Evolutionary conservation across 2,888 invertebrate species (phyloP), one percentile per base, ranked within the genome.

Genomic region (Acheta domesticus): DNA sequence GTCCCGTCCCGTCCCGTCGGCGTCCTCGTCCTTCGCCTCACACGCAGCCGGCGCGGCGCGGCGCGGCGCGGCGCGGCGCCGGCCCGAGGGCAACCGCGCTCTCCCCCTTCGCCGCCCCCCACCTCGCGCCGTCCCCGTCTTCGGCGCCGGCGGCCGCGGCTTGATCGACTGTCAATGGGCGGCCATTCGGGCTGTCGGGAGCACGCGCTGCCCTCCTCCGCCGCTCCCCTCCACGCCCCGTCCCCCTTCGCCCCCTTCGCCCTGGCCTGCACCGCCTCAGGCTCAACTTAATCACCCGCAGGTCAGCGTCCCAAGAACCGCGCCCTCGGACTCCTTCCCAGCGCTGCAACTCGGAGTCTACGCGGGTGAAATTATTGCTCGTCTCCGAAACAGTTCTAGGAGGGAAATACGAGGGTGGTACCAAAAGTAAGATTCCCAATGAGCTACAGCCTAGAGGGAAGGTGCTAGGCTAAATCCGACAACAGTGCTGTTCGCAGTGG

Each of bases 41-140:
- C 62, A 62, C 62, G 62, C 62, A 62, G 62, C 62, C n/a, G n/a
- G n/a, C n/a, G n/a, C n/a, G n/a, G n/a, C n/a, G n/a, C 62, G 62
- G 62, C 19, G 19, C 23, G 23, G 23, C 23, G 23, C 23, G 23
- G 23, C 23, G 23, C 23, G 23, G 3, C 16, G n/a, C 62, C 16
- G 62, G 16, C 62, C n/a, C 62, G n/a, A 14, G n/a, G 16, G 4
- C 62, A 62, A n/a, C 62, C 16, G 62, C 16, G 14, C 14, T n/a
- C 16, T 12, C 62, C 62, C 62, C 62, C 62, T n/a, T 12, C 14
- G 4, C 62, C 2, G 19, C 62, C 1, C 0, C 3, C 62, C 62
- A 12, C 62, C 62, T 62, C 62, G 62, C 62, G 62, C n/a, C 11
- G 62, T 0, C 14, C 62, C 62, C 16, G 16, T 19, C 62, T n/a